A percentile compares a stretch with the other conserved stretches of the same genome.
Conservation (phyloP, 2,888 invertebrate species). For the Antitype chi region DNA sequence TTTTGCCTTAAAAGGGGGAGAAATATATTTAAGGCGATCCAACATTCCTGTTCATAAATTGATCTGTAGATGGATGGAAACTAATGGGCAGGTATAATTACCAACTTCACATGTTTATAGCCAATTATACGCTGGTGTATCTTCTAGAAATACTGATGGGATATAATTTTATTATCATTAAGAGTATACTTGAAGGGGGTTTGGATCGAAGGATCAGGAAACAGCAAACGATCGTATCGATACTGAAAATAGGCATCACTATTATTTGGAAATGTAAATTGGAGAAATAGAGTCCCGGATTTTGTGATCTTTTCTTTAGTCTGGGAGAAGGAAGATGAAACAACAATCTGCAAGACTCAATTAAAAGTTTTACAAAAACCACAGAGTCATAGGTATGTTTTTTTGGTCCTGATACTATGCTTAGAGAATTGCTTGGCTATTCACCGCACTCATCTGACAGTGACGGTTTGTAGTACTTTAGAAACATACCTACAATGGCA, state of each 20-base stretch:
- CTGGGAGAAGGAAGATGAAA: background rate
- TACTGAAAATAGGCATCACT: background rate
- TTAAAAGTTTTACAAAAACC: background rate
- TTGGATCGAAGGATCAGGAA: background rate
- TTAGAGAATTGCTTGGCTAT: background rate
- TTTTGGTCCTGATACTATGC: background rate
- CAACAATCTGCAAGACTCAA: background rate
- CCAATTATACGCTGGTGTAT: constrained; percentile 43
- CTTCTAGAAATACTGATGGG: constrained; percentile 11
- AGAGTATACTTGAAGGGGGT: background rate
- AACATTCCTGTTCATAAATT: constrained; percentile 56
- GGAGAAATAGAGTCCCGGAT: too few relatives aligned
- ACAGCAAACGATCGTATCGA: background rate
- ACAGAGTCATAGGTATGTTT: background rate
- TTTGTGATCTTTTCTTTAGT: background rate
- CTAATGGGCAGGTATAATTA: constrained; percentile 50
- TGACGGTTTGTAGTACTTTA: too few relatives aligned
- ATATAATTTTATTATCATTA: constrained; percentile 17
- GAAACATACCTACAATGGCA: too few relatives aligned
- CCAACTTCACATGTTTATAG: constrained; percentile 53
- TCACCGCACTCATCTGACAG: background rate
- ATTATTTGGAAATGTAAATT: background rate
- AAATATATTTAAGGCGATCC: constrained; percentile 43
- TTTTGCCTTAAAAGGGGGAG: constrained; percentile 7
- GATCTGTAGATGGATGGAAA: constrained; percentile 35